These are phyloP conservation scores for Danionella cerebrum DNA, from an alignment of 2,113 vertebrate genomes.

Conservation along the genomic window DNA sequence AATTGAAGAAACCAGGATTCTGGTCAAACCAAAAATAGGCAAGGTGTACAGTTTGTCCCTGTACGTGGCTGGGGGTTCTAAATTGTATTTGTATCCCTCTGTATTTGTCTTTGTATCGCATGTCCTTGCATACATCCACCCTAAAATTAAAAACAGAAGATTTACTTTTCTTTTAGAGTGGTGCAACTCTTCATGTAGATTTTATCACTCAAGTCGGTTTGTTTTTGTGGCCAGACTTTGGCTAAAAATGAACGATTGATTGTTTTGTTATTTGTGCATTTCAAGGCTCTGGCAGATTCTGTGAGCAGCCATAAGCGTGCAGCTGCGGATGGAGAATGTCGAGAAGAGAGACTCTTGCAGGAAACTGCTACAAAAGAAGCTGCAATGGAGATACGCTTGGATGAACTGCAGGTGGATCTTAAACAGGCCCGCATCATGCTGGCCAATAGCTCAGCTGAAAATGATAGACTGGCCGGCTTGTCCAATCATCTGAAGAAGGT, in stretches of 20 bases:
- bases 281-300: constrained; percentile 72
- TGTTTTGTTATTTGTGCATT: constrained; percentile 15
- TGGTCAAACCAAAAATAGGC: no score
- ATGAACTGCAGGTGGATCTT: constrained; percentile 68
- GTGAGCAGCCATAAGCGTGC: constrained; percentile 72
- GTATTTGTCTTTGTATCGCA: no score
- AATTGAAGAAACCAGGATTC: no score
- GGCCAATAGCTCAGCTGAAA: constrained; percentile 62
- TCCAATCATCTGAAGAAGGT: constrained; percentile 71
- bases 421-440: constrained; percentile 62
- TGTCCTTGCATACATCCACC: no score
- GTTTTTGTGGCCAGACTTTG: no score
- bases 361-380: constrained; percentile 74
- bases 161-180: no score
- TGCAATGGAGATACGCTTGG: constrained; percentile 63
- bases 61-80: no score
- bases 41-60: no score
- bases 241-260: not conserved
- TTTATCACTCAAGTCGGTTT: no score
- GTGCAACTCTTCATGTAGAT: no score
- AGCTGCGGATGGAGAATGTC: constrained; percentile 70
- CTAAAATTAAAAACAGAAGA: no score
- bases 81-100: no score
- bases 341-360: constrained; percentile 69
- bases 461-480: constrained; percentile 56